Conservation (phyloP, 2,113 vertebrate species). For the Pao palembangensis region DNA sequence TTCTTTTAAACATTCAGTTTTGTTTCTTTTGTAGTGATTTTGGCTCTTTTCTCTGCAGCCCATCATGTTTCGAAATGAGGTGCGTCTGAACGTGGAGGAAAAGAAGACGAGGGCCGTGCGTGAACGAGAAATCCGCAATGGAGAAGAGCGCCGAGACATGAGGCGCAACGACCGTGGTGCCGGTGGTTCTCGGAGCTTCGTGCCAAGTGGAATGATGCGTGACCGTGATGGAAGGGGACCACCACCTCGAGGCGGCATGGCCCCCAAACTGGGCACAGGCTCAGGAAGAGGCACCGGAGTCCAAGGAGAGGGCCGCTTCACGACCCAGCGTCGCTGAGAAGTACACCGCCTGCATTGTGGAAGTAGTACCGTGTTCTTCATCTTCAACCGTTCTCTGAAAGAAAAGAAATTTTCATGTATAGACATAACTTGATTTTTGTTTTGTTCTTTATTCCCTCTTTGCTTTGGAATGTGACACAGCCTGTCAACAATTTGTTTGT, state of each 20-base stretch:
- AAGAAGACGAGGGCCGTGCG: slow-evolving; percentile 94
- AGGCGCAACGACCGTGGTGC: slow-evolving; percentile 88
- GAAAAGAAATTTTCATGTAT: slow-evolving; percentile 74
- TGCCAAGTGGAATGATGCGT: slow-evolving; percentile 91
- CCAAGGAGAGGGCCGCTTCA: slow-evolving; percentile 88
- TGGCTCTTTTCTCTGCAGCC: slow-evolving; percentile 74
- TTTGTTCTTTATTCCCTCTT: slow-evolving; percentile 61
- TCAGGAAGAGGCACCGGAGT: slow-evolving; percentile 82
- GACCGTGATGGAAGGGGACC: slow-evolving; percentile 90
- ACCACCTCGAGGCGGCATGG: slow-evolving; percentile 84
- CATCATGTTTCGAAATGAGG: slow-evolving; percentile 96
- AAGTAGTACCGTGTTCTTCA: slow-evolving; percentile 88
- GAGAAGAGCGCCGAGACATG: slow-evolving; percentile 87
- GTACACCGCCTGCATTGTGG: slow-evolving; percentile 66
- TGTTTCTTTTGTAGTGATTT: slow-evolving; percentile 5
- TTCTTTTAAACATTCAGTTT: slow-evolving; percentile 20
- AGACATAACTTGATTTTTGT: slow-evolving; percentile 78
- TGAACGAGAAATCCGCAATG: slow-evolving; percentile 84
- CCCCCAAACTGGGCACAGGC: slow-evolving; percentile 82
- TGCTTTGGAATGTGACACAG: slow-evolving; percentile 98
- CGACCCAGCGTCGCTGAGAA: slow-evolving; percentile 86
- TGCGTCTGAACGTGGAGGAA: slow-evolving; percentile 97
- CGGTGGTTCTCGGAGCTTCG: slow-evolving; percentile 85
- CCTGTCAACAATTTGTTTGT: slow-evolving; percentile 90
- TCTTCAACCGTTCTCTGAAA: slow-evolving; percentile 89